Percentiles rank a stretch among this genome's conserved stretches.
These are phyloP conservation scores for Albula glossodonta DNA, from an alignment of 2,113 vertebrate species.

Conservation along the genomic window DNA sequence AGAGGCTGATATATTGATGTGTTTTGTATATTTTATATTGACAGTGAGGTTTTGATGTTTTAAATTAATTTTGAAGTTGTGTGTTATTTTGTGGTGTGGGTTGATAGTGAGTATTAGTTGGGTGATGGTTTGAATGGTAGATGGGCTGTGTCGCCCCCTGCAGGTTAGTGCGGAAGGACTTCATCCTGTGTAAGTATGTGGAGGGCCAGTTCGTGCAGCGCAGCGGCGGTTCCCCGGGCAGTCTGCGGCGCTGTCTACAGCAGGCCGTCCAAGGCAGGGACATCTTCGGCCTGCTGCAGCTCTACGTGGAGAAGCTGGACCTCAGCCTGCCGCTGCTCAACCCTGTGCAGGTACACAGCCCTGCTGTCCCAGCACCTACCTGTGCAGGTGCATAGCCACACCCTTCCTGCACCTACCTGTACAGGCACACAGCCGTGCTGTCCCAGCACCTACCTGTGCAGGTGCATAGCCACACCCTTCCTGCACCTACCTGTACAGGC, in stretches of 20 bases:
- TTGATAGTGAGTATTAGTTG: not conserved
- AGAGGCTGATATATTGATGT: not conserved
- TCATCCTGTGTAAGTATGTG: conserved; percentile 69
- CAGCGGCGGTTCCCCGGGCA: conserved; percentile 39
- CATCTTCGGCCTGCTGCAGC: conserved; percentile 64
- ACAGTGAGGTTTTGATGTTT: not conserved
- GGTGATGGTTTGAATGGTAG: not conserved
- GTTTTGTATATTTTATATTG: too few relatives aligned
- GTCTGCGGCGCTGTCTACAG: conserved; percentile 47
- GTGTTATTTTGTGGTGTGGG: not conserved
- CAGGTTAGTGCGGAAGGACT: conserved; percentile 65
- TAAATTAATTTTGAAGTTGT: not conserved
- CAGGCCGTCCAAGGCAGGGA: conserved; percentile 57
- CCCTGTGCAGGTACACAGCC: conserved; percentile 58
- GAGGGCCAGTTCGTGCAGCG: conserved; percentile 62
- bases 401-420: not conserved
- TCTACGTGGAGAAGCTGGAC: conserved; percentile 63
- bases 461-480: not conserved
- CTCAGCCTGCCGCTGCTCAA: conserved; percentile 58
- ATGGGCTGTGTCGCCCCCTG: conserved; percentile 15
- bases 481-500: not conserved
- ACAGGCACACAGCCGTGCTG: not conserved
- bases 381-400: not conserved
- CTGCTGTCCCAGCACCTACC: not conserved
- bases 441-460: not conserved